Evolutionary conservation across 2,888 invertebrate species (phyloP), one percentile per base, ranked within the genome.

Genomic region (Drosophila neonasuta): DNA sequence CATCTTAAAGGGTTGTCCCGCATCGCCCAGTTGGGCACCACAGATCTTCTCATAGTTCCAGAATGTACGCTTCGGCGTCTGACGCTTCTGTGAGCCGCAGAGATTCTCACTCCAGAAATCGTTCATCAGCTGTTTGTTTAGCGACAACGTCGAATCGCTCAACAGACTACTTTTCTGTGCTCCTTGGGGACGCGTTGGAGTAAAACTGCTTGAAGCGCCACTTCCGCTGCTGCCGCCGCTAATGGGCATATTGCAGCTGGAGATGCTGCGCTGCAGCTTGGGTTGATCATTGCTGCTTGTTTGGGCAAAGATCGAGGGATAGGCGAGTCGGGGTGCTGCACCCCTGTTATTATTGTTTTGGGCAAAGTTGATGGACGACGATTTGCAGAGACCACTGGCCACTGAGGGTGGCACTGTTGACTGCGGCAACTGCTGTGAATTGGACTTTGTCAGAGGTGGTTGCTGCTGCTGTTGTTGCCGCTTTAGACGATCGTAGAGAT

Each of bases 31-130:
- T 34, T 88, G 82, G 1, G 82, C 85, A 2, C 87, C 87, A 56
- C 89, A 88, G 3, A 91, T 91, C 70, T 91, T 91, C 32, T 90
- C 90, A 68, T 90, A 91, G 77, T 91, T 90, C 91, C 91, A 91
- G 8, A 88, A 84, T 0, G 89, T 84, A 8, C 88, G 88, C 55
- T 90, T 90, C 2, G 88, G 90, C 0, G 88, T 87, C 65, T 89
- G 89, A 0, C 75, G 80, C 61, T 90, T 89, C 30, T 88, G 86
- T 1, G 83, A 86, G 13, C 89, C 85, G n/a, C 84, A 86, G 0
- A 90, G 68, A 76, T 91, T 91, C 29, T 90, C 91, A 13, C 86
- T 77, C 91, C 91, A 91, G 74, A 91, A 91, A 24, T 90, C 89
- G 59, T 90, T 91, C 86, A 91, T 86, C 13, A 89, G 59, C 65